phyloP scores from a whole-genome alignment of 2,113 vertebrate genomes.

The Xenopus laevis region DNA sequence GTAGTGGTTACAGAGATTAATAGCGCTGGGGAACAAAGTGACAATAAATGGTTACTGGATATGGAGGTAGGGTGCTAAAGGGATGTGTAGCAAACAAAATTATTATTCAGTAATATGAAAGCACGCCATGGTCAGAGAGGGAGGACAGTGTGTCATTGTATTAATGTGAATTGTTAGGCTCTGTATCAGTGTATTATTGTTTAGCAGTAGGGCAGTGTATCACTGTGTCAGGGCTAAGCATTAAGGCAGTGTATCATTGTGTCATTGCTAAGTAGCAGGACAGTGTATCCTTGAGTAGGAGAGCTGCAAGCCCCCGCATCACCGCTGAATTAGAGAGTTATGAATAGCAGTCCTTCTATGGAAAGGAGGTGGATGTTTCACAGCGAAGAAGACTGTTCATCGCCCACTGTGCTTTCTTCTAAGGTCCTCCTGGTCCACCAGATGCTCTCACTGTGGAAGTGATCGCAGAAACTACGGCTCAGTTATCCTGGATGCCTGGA shows the following conservation, averaged over 20 bases:
- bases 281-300: background rate
- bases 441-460: constrained; percentile 87
- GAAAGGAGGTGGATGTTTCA: background rate
- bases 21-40: background rate
- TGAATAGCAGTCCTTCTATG: background rate
- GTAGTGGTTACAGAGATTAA: background rate
- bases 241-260: background rate
- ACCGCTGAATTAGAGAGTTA: no score
- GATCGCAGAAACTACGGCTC: constrained; percentile 88
- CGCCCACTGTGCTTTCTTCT: constrained; percentile 34
- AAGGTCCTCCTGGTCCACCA: constrained; percentile 91
- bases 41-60: background rate
- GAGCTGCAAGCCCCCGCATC: background rate
- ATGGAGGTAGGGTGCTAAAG: background rate
- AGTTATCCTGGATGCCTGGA: constrained; percentile 93
- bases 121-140: background rate
- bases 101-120: background rate
- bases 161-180: background rate
- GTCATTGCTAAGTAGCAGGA: background rate
- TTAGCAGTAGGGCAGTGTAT: background rate
- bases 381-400: background rate
- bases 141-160: background rate
- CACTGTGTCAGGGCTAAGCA: background rate
- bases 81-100: background rate
- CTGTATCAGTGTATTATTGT: background rate